Evolutionary conservation across 2,797 vertebrate species (phyloP).

Genomic region (Oreochromis grahami): DNA sequence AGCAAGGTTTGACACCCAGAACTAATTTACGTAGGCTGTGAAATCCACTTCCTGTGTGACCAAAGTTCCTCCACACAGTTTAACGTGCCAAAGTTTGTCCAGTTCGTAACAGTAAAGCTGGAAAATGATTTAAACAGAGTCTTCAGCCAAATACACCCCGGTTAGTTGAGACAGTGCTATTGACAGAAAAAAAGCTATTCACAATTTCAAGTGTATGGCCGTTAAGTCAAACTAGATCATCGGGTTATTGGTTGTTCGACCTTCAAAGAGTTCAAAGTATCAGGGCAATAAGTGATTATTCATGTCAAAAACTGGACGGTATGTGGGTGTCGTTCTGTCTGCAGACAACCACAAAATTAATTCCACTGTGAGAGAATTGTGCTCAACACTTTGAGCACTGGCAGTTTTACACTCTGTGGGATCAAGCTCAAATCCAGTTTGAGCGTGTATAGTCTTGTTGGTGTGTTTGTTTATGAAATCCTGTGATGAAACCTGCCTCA

Average conservation of each 20-base stretch:
- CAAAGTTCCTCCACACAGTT: neutral
- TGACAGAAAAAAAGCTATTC: neutral
- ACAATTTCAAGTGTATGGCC: neutral
- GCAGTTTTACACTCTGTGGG: neutral
- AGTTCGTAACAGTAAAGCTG: neutral
- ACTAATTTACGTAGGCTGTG: neutral
- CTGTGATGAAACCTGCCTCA: neutral
- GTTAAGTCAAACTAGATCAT: neutral
- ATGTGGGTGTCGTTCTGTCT: neutral
- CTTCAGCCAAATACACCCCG: neutral
- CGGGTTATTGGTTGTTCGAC: neutral
- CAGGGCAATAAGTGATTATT: neutral
- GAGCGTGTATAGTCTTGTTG: neutral
- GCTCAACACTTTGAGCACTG: neutral
- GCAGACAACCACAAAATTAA: neutral
- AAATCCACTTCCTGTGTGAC: neutral
- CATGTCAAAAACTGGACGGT: neutral
- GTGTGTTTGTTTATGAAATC: neutral
- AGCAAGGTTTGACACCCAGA: neutral
- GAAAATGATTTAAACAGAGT: neutral
- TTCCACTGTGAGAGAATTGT: neutral
- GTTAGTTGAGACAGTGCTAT: neutral
- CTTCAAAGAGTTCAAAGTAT: neutral
- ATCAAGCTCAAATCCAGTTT: neutral
- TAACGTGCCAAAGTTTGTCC: neutral